Base-by-base conservation (phyloP, 2,888 invertebrate species). In the Nephrotoma appendiculata region DNA sequence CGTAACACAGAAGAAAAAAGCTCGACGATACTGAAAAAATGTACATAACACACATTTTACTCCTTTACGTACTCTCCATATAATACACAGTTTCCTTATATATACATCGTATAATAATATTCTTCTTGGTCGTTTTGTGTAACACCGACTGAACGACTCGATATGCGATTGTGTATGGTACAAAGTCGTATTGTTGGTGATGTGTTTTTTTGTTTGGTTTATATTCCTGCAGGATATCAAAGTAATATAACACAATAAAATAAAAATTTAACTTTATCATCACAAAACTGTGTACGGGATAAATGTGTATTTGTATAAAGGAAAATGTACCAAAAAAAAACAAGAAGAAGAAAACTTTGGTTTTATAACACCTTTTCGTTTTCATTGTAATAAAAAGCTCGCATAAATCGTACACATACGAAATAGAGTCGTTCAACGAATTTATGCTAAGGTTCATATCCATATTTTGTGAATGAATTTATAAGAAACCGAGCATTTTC, bases 181-280 rank as follows among this genome's bases (percentile, higher is more conserved):
- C 31, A 31, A 31, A 31, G 31, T 31, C 31, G 31, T 31, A 31
- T 9, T 52, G 52, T 52, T 71, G 11, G 31, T 71, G 71, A 5
- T 71, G 52, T 15, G 9, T 52, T 31, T 31, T 31, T 31, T 52
- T 52, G 84, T 42, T 48, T 43, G 84, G n/a, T 42, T 84, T 84
- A 7, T 84, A 84, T 84, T 84, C 84, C 84, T 84, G 84, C 84
- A 42, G 84, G 84, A 84, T 84, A 84, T 84, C 43, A 84, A 84
- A 84, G 84, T 42, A 84, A 71, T 31, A 71, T 71, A 71, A 71
- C 19, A 71, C 11, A 71, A 71, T 71, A 71, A 71, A 71, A 71
- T 71, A 71, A 71, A 71, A 71, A 31, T 31, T 71, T 71, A 71
- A 71, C 31, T 71, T 71, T 71, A 71, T 71, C 71, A 71, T 31